Conservation (phyloP, 2,797 vertebrate species). For the Parauchenoglanis punctatus region DNA sequence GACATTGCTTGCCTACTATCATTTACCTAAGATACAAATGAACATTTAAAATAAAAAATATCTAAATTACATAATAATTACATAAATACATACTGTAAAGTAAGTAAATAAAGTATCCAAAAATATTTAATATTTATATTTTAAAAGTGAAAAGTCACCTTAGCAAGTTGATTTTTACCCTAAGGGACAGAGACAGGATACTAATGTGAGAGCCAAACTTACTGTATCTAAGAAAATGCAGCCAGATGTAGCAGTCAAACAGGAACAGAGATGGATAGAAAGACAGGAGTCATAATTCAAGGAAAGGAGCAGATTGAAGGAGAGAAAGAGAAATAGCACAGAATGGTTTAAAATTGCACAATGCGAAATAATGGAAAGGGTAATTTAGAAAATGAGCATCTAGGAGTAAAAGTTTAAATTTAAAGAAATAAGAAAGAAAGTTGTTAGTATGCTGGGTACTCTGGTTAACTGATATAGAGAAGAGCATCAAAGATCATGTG, state of each 20-base stretch:
- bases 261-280: not conserved
- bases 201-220: not conserved
- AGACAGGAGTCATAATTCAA: not conserved
- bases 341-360: not conserved
- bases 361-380: not conserved
- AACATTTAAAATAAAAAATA: not conserved
- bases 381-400: not conserved
- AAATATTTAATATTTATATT: not conserved
- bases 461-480: not conserved
- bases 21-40: not conserved
- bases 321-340: not conserved
- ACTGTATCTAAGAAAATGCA: not conserved
- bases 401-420: not conserved
- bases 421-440: not conserved
- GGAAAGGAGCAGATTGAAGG: not conserved
- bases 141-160: not conserved
- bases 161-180: not conserved
- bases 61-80: not conserved
- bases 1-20: not conserved
- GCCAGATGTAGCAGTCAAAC: not conserved
- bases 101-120: not conserved
- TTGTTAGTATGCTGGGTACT: not conserved
- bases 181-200: not conserved
- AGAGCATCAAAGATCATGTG: not conserved
- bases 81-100: not conserved